phyloP scores from a whole-genome alignment of 53 echinoderm and acorn worm species.

The Crossaster papposus region DNA sequence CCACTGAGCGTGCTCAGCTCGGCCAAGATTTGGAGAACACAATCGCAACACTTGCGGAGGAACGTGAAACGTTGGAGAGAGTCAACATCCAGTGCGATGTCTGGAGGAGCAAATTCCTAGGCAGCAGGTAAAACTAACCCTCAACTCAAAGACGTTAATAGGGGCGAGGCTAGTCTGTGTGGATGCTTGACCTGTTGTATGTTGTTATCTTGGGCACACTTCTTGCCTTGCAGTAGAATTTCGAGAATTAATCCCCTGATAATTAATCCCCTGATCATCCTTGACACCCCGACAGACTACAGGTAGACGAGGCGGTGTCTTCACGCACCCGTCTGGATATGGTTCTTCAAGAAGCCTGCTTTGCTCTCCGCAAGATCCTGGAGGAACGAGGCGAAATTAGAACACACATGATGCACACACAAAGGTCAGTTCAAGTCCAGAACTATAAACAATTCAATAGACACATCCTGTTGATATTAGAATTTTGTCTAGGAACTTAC shows the following conservation, averaged over 20 bases:
- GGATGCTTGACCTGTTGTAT: not conserved
- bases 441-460: not conserved
- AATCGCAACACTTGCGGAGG: constrained; percentile 73
- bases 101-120: constrained; percentile 98
- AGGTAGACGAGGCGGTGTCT: constrained; percentile 90
- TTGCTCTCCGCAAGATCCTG: constrained; percentile 74
- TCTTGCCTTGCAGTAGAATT: too few relatives aligned
- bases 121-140: constrained; percentile 75
- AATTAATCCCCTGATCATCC: too few relatives aligned
- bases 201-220: too few relatives aligned
- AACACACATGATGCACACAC: constrained; percentile 87
- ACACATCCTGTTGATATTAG: not conserved
- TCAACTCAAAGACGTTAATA: not conserved
- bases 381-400: constrained; percentile 93
- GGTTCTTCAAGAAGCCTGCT: constrained; percentile 82
- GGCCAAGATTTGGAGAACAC: constrained; percentile 94
- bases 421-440: constrained; percentile 62
- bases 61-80: constrained; percentile 83
- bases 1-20: constrained; percentile 81
- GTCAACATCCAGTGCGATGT: constrained; percentile 96
- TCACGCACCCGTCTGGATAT: constrained; percentile 80
- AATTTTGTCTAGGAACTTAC: too few relatives aligned
- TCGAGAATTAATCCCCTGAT: not conserved
- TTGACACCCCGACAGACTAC: constrained; percentile 64
- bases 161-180: too few relatives aligned